phyloP scores from a whole-genome alignment of 2,888 invertebrate genomes.

The Orgyia antiqua region DNA sequence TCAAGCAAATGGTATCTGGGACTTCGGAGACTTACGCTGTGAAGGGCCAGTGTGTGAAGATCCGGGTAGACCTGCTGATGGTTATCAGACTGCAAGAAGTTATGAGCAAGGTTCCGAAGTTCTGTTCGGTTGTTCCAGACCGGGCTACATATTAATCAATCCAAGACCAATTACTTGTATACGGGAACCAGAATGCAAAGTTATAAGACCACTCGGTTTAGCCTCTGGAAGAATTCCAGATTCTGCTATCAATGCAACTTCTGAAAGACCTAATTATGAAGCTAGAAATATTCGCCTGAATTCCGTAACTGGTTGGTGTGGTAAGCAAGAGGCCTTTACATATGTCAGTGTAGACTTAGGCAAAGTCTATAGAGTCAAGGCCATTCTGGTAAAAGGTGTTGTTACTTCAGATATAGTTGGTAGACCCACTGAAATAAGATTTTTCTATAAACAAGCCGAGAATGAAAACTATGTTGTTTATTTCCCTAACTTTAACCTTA shows the following conservation, averaged over 20 bases:
- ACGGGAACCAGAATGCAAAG: constrained; percentile 95
- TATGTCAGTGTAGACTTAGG: constrained; percentile 97
- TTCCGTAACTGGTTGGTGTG: constrained; percentile 97
- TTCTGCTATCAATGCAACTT: constrained; percentile 96
- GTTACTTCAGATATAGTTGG: constrained; percentile 97
- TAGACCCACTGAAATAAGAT: constrained; percentile 95
- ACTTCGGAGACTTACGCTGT: constrained; percentile 96
- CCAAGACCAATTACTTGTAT: constrained; percentile 94
- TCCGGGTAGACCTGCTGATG: constrained; percentile 96
- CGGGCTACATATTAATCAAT: constrained; percentile 95
- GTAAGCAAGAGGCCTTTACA: constrained; percentile 97
- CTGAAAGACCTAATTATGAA: constrained; percentile 94
- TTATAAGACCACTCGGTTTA: constrained; percentile 93
- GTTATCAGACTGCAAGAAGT: constrained; percentile 89
- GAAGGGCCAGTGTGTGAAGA: constrained; percentile 98
- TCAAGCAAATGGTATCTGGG: constrained; percentile 96
- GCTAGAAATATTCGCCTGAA: constrained; percentile 92
- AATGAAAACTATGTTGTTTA: constrained; percentile 97
- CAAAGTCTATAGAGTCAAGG: constrained; percentile 94
- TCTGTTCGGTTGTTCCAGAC: constrained; percentile 91
- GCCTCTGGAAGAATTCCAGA: constrained; percentile 96
- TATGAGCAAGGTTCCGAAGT: constrained; percentile 95
- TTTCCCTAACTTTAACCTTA: constrained; percentile 96
- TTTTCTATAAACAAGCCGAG: constrained; percentile 97
- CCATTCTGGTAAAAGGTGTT: constrained; percentile 95